Base-by-base conservation (phyloP, 2,797 vertebrate species). In the Delichon dasypus region DNA sequence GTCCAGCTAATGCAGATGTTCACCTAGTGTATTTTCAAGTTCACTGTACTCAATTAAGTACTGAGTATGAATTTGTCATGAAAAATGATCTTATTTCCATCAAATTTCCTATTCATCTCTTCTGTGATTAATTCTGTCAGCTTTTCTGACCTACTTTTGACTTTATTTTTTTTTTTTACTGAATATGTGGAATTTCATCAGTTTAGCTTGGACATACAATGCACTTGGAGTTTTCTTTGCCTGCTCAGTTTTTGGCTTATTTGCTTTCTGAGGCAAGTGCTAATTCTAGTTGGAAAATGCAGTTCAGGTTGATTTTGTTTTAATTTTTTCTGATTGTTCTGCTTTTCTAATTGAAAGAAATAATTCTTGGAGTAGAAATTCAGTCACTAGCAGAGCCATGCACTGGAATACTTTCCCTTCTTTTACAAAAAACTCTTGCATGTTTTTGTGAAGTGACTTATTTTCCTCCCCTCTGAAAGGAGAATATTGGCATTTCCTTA, bases 31-130 rank as follows among this genome's bases (percentile, higher is more conserved):
- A 85, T 94, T 93, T 96, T 92, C 89, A 95, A 94, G 96, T 95
- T 96, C 95, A 80, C 94, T 90, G 85, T 92, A 96, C 89, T 96
- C 96, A 97, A 97, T 98, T 97, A 98, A 97, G 95, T 50, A 27
- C 91, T 13, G 82, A 87, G 79, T 91, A 74, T 94, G 94, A 96
- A 88, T 93, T 96, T 93, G 68, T 95, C 71, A 78, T 34, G 70
- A 82, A 93, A 95, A 95, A 89, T 74, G 90, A 95, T 96, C 84
- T 94, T 90, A 80, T 97, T 95, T 89, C 65, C 93, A 88, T 95
- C 66, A 95, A 36, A 81, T 90, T 92, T 94, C 73, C 88, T 92
- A 82, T 85, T 87, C 58, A 64, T 90, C 78, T 95, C 94, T 90
- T 87, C 82, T 91, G 75, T 88, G 91, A 92, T 91, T 96, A 94